Conservation (phyloP, 1,140 invertebrate species). For the Asbolus verrucosus region DNA sequence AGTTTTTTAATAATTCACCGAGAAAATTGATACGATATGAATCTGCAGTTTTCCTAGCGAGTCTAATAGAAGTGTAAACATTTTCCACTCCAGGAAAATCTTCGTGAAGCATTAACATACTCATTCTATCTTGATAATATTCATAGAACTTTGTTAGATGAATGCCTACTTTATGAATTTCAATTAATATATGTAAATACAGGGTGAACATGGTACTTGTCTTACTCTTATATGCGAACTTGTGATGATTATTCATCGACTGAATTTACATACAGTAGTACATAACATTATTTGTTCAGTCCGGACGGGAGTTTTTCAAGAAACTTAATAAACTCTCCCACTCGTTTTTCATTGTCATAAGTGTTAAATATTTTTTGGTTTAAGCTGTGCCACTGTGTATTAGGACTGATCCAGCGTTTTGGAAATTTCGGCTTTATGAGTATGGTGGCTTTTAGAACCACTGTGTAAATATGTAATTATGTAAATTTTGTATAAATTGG, state of each 20-base stretch:
- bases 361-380: too few species aligned
- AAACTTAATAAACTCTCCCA: conserved; percentile 3
- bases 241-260: conserved; percentile 34
- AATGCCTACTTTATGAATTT: conserved; percentile 33
- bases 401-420: too few species aligned
- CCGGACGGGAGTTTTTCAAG: conserved; percentile 2
- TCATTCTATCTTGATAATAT: conserved; percentile 27
- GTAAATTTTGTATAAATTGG: conserved; percentile 14
- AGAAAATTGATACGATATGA: conserved; percentile 13
- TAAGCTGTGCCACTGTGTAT: too few species aligned
- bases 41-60: conserved; percentile 14
- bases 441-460: background rate
- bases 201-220: conserved; percentile 31
- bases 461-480: conserved; percentile 9
- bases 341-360: background rate
- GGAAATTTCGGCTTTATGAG: background rate
- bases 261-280: conserved; percentile 36
- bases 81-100: conserved; percentile 2
- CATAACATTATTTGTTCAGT: conserved; percentile 26
- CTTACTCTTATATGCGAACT: conserved; percentile 26
- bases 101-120: background rate
- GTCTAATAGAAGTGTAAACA: conserved; percentile 23
- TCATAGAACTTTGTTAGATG: conserved; percentile 29
- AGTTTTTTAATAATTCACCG: background rate
- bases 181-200: conserved; percentile 38